Evolutionary conservation across 2,888 invertebrate species (phyloP), one percentile per base, ranked within the genome.

Genomic region (Ochlodes sylvanus): DNA sequence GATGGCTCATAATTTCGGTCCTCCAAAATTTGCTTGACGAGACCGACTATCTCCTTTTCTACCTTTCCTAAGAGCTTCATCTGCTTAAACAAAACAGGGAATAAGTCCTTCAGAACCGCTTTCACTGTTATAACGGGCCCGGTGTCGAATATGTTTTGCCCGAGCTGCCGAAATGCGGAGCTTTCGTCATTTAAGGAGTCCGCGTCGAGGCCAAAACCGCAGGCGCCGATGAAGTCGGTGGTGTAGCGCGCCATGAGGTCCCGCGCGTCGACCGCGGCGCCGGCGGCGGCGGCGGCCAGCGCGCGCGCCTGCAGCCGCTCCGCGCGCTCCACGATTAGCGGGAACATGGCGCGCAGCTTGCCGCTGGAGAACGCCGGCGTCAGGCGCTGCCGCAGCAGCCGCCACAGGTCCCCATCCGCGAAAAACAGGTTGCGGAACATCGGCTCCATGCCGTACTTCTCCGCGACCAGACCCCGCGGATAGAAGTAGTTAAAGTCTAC

Each of bases 341-440:
- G 87, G 71, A 88, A 88, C 88, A 89, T 89, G 44, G 84, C 86
- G 63, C 80, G 80, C 65, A 88, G 79, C 76, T 87, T 88, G 47
- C 87, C 85, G 62, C 82, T 83, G 14, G 85, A 82, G 75, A 88
- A 89, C 2, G 88, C 65, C 15, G 65, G 65, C 38, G 65, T 65
- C 65, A 65, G 58, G 41, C 65, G 58, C 58, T 50, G 50, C 41
- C 65, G 50, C 56, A 64, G 64, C 34, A 64, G 19, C 34, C 56
- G 55, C 64, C 64, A 64, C 5, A 7, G 83, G 83, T 88, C 87
- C 0, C 88, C 87, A 64, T 86, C 86, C 27, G 85, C 85, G 55
- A 85, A 83, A 65, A 88, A 87, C 64, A 88, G 64, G 69, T 87
- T 88, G 1, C 79, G 79, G 69, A 87, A 60, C 73, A 88, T 71